Evolutionary conservation across 2,888 invertebrate species (phyloP).

Genomic region (Tortricodes alternella): DNA sequence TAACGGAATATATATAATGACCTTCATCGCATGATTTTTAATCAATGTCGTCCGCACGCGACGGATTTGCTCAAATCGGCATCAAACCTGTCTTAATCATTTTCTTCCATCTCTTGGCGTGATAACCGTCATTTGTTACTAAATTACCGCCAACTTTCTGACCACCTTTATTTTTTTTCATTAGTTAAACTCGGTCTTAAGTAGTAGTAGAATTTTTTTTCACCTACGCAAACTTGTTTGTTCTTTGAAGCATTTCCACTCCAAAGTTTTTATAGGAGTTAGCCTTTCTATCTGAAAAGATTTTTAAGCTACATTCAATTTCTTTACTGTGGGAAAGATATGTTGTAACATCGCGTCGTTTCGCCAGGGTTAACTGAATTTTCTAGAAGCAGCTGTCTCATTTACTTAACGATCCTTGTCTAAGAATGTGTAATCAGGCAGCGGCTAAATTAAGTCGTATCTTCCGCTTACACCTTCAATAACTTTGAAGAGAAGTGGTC

Average conservation of each 20-base stretch:
- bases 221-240: background rate
- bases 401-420: conserved; percentile 7
- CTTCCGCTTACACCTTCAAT: conserved; percentile 22
- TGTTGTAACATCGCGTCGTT: no score
- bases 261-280: no score
- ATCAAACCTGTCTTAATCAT: conserved; percentile 24
- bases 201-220: background rate
- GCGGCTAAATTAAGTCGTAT: conserved; percentile 24
- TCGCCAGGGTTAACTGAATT: background rate
- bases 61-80: conserved; percentile 35
- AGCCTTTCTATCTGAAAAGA: no score
- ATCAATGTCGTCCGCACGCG: conserved; percentile 56
- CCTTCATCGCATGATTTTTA: conserved; percentile 60
- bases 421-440: conserved; percentile 27
- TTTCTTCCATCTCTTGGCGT: conserved; percentile 26
- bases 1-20: conserved; percentile 54
- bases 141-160: conserved; percentile 21
- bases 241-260: no score
- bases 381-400: background rate
- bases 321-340: no score
- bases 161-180: conserved; percentile 12
- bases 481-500: conserved; percentile 19
- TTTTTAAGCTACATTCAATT: no score
- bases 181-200: no score
- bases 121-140: conserved; percentile 9